phyloP scores from a whole-genome alignment of 1,140 invertebrate genomes.

The Idris sp. region DNA sequence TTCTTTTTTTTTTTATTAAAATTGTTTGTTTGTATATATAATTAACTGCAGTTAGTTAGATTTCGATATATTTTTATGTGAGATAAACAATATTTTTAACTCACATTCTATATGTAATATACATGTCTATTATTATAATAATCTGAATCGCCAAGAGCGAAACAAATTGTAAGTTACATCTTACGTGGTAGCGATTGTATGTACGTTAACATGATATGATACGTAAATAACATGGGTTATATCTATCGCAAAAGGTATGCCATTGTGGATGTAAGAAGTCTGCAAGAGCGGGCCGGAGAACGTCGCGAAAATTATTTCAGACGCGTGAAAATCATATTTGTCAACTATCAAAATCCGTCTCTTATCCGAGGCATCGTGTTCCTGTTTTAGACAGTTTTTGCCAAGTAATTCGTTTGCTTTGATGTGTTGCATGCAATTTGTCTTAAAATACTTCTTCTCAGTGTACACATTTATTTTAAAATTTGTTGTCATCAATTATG shows the following conservation, averaged over 20 bases:
- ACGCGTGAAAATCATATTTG: conserved; percentile 47
- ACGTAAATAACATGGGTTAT: conserved; percentile 45
- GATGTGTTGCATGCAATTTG: too few species aligned
- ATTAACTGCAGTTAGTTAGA: too few species aligned
- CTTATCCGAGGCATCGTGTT: too few species aligned
- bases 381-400: too few species aligned
- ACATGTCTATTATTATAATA: conserved; percentile 13
- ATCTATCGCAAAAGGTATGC: conserved; percentile 48
- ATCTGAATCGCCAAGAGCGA: conserved; percentile 22
- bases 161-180: conserved; percentile 38
- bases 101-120: conserved; percentile 21
- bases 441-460: too few species aligned
- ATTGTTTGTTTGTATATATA: too few species aligned
- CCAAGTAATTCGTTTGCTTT: too few species aligned
- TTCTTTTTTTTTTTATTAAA: too few species aligned
- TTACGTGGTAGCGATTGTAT: conserved; percentile 30
- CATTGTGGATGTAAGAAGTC: conserved; percentile 60
- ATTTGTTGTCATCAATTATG: too few species aligned
- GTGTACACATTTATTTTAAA: too few species aligned
- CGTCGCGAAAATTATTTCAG: conserved; percentile 26
- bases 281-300: conserved; percentile 53
- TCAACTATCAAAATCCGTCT: too few species aligned
- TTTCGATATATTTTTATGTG: too few species aligned
- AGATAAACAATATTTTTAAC: conserved; percentile 11
- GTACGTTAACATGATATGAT: conserved; percentile 45